Evolutionary conservation across 2,113 vertebrate species (phyloP).

Genomic region (human): GRCh38 chr2:141407001-141407500

Average conservation of each 20-base stretch:
- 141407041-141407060: neutral
- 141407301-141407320: neutral
- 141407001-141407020: neutral
- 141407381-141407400: neutral
- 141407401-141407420: neutral
- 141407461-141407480: too few species aligned
- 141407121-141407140: neutral
- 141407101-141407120: neutral
- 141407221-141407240: neutral
- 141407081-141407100: neutral
- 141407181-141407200: neutral
- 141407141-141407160: neutral
- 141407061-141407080: neutral
- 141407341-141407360: neutral
- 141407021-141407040: neutral
- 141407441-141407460: too few species aligned
- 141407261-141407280: neutral
- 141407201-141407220: neutral
- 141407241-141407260: neutral
- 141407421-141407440: too few species aligned
- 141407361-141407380: neutral
- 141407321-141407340: neutral
- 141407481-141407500: too few species aligned
- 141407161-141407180: neutral
- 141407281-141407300: neutral